Base-by-base conservation (phyloP, 2,113 vertebrate species). In the Guaruba guarouba region DNA sequence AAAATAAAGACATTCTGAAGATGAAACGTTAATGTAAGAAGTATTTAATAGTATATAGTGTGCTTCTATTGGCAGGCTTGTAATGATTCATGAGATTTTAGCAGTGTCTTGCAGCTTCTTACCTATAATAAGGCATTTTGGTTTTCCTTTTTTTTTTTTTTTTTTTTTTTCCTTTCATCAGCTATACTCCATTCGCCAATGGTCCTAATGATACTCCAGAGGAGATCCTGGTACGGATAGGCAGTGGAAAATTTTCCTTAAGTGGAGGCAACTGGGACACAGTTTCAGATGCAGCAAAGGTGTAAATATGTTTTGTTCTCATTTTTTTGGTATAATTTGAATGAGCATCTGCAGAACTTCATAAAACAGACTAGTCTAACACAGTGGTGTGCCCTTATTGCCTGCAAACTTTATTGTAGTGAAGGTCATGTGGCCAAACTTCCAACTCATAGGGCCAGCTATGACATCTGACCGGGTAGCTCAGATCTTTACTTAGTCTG, bases 211-310 rank as follows among this genome's bases (percentile, higher is more conserved):
- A 99, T 97, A 99, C 99, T 75, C 99, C 99, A 46, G 99, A 99
- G 96, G 99, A 99, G 97, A 99, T 99, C 95, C 97, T 99, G 35
- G 97, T 99, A 49, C 98, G 98, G 81, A 99, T 99, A 97, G 99
- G 99, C 88, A 99, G 99, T 86, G 99, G 99, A 64, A 99, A 99
- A 88, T 99, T 99, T 96, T 99, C 99, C 44, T 97, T 99, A 88
- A 99, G 98, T 48, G 99, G 99, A 94, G 99, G 99, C 85, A 99
- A 99, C 98, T 99, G 99, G 99, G 99, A 99, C 91, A 98, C 98
- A 33, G 99, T 99, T 95, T 99, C 99, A 82, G 99, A 99, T 95
- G 98, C 98, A 97, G 99, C 99, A 89, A 99, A 99, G 99, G 99
- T 99, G 96, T 77, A 82, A 75, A 95, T 90, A n/a, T 85, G 39